A percentile compares a stretch with the other conserved stretches of the same genome.
Conservation (phyloP, 2,888 invertebrate species). For the Pandemis corylana region DNA sequence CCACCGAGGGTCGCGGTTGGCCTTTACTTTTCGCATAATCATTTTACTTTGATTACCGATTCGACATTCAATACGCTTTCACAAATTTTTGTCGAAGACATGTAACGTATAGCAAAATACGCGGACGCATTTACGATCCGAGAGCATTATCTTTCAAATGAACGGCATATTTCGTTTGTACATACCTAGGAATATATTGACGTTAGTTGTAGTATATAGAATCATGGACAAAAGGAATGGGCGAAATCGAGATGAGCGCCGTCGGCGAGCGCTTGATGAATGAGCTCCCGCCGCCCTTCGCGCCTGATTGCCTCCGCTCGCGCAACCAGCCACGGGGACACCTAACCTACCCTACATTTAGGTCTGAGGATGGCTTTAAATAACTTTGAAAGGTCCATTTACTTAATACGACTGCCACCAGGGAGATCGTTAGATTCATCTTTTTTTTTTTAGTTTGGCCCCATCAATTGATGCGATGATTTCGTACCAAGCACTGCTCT, state of each 20-base stretch:
- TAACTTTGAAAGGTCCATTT: not conserved
- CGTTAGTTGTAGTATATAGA: not conserved
- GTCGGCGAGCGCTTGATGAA: constrained; percentile 13
- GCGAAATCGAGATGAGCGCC: not conserved
- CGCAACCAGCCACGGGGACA: not conserved
- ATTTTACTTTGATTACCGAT: not conserved
- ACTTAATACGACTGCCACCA: too few relatives aligned
- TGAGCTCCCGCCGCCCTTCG: constrained; percentile 13
- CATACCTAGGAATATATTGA: too few relatives aligned
- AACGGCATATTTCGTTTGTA: not conserved
- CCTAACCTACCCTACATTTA: constrained; percentile 7
- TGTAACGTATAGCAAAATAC: not conserved
- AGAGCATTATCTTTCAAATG: not conserved
- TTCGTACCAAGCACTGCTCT: too few relatives aligned
- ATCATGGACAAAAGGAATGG: constrained; percentile 1
- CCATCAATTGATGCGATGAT: too few relatives aligned
- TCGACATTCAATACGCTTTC: not conserved
- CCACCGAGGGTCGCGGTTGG: constrained; percentile 2
- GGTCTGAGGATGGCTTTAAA: not conserved
- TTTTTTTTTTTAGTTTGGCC: too few relatives aligned
- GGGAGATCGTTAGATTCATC: too few relatives aligned
- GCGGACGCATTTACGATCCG: not conserved
- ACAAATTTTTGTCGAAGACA: not conserved
- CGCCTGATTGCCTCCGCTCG: constrained; percentile 38
- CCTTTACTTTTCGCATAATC: not conserved